Evolutionary conservation across 92 coral and sea anemone genomes (phyloP), one percentile per base, ranked within the genome.

Genomic region (Phenganax stokvisi): DNA sequence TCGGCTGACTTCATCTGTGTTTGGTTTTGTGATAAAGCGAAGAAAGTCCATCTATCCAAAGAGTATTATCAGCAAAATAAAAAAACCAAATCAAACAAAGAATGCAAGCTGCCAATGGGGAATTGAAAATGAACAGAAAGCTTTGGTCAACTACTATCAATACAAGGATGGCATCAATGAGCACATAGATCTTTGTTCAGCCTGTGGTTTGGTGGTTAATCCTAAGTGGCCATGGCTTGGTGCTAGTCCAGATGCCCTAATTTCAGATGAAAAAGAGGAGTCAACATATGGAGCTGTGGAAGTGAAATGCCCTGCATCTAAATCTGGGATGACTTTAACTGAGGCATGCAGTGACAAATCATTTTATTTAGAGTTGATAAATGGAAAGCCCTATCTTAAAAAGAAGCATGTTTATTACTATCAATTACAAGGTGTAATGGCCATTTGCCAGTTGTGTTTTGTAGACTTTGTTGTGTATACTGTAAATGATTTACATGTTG

Each of bases 141-240:
- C 56, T 0, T 60, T 77, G 71, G 29, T 77, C 5, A 37, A 44
- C 15, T 77, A 77, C 57, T 71, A 60, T 30, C 56, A 62, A 10
- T 77, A 60, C 59, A 77, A 62, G 52, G 56, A 77, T 15, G 62
- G 54, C 13, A 76, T 10, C 66, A 75, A 71, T 11, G 13, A 4
- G 27, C 80, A 12, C 8, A 67, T 77, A 11, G 28, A 58, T 54
- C 47, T 71, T 79, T 77, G 87, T 58, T 74, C 62, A 20, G 30
- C 84, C n/a, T 75, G 81, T 85, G 88, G 88, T 13, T 80, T 85
- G 71, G 88, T 85, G 72, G 88, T 79, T 30, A 80, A 85, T 52
- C 88, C 88, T 68, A 85, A 71, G 37, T 83, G 86, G 80, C 79
- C 86, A 57, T 83, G 86, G 73, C 52, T 83, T 44, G 86, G 86